Evolutionary conservation across 2,888 invertebrate species (phyloP).

Genomic region (Dasysyrphus albostriatus): DNA sequence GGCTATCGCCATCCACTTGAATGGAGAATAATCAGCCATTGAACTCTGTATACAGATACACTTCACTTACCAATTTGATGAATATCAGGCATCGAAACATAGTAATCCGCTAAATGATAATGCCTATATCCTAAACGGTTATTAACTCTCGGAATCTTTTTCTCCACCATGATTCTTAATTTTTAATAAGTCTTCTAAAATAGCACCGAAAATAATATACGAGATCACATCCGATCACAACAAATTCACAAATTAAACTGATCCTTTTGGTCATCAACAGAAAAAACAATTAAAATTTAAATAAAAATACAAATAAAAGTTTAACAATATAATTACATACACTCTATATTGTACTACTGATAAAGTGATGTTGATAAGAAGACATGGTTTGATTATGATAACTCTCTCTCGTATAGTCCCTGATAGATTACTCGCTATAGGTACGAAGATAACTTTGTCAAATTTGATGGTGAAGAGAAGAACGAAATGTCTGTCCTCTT

Average conservation of each 20-base stretch:
- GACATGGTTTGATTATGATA: conserved; percentile 14
- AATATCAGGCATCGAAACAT: conserved; percentile 81
- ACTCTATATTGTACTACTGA: conserved; percentile 29
- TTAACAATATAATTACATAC: conserved; percentile 1
- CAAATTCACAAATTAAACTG: conserved; percentile 49
- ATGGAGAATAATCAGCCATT: neutral
- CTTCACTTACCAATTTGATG: conserved; percentile 58
- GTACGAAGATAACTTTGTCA: conserved; percentile 17
- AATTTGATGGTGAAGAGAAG: neutral
- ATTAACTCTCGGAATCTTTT: conserved; percentile 32
- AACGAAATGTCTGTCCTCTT: neutral
- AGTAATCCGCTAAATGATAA: conserved; percentile 83
- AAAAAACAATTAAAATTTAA: conserved; percentile 33
- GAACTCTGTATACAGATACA: neutral
- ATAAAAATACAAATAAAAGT: conserved; percentile 4
- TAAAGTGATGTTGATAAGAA: conserved; percentile 54
- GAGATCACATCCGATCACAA: conserved; percentile 36
- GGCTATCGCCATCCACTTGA: neutral
- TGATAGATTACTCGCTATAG: neutral
- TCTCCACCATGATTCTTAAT: conserved; percentile 50
- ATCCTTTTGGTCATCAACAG: conserved; percentile 54
- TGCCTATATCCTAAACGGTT: conserved; percentile 78
- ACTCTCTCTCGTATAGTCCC: conserved; percentile 5
- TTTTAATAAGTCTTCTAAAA: neutral
- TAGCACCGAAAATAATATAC: neutral